These are phyloP conservation scores for Nycteola revayana DNA, from an alignment of 2,888 invertebrate genomes.

Conservation along the genomic window DNA sequence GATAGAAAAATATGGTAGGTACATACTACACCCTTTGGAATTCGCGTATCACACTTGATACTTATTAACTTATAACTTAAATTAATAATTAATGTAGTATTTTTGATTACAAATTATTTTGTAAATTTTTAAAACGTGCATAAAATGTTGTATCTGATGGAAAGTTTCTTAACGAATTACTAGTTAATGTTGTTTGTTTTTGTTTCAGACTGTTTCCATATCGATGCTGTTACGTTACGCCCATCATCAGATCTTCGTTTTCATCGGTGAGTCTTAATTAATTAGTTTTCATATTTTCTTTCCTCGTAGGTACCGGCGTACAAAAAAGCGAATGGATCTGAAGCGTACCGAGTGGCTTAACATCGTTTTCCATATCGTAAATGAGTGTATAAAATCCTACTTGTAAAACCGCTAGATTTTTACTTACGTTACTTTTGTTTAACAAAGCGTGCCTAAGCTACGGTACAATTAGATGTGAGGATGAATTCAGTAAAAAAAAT, in stretches of 20 bases:
- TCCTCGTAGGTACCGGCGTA: neutral
- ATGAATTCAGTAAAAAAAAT: constrained; percentile 63
- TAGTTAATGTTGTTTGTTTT: no score
- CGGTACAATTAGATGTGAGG: constrained; percentile 54
- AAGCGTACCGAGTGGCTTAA: neutral
- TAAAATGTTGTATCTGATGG: no score
- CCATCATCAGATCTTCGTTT: constrained; percentile 99
- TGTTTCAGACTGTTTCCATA: constrained; percentile 97
- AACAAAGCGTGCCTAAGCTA: constrained; percentile 11
- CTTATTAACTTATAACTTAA: no score
- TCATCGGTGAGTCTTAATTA: constrained; percentile 91
- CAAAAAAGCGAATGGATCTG: no score
- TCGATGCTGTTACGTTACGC: constrained; percentile 99
- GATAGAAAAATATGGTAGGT: no score
- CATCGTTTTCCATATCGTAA: neutral
- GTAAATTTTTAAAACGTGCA: no score
- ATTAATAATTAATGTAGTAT: no score
- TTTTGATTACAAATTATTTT: no score
- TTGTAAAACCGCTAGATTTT: constrained; percentile 1
- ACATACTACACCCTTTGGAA: no score
- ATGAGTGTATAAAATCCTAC: neutral
- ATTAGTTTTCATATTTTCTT: constrained; percentile 1
- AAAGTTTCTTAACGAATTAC: no score
- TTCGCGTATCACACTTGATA: no score
- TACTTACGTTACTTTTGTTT: no score